Evolutionary conservation across 1,140 invertebrate genomes (phyloP).

Genomic region (Drosophila nebulosa): DNA sequence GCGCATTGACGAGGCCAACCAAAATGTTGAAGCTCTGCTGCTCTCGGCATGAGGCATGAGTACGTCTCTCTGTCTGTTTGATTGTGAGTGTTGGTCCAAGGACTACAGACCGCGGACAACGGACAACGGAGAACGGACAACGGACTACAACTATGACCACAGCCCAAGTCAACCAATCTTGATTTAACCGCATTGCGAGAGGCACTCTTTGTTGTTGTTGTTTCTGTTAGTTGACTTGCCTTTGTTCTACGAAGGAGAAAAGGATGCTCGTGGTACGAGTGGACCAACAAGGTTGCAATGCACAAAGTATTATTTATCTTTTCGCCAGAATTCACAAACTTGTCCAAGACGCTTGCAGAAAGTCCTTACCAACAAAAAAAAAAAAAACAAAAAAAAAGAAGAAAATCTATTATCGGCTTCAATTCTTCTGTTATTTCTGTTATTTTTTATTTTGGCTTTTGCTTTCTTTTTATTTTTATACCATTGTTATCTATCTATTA

Average conservation of each 20-base stretch:
- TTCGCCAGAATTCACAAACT: not conserved
- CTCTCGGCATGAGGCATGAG: slow-evolving; percentile 18
- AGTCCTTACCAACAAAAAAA: too few relatives aligned
- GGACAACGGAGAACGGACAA: not conserved
- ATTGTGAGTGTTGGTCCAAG: slow-evolving; percentile 19
- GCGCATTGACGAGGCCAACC: slow-evolving; percentile 42
- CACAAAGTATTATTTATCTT: not conserved
- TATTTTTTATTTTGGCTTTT: slow-evolving; percentile 29
- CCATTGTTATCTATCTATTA: slow-evolving; percentile 72
- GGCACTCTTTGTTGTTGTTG: not conserved
- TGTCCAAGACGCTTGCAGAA: not conserved
- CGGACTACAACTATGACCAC: not conserved
- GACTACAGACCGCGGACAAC: slow-evolving; percentile 2
- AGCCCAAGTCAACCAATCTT: slow-evolving; percentile 7
- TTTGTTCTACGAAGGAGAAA: not conserved
- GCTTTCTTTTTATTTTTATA: not conserved
- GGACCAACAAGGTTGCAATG: not conserved
- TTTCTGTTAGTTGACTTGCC: not conserved
- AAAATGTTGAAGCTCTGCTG: slow-evolving; percentile 20
- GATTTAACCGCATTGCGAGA: slow-evolving; percentile 32
- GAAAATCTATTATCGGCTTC: too few relatives aligned
- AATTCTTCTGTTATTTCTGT: slow-evolving; percentile 28
- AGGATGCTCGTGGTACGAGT: not conserved
- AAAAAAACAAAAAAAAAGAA: too few relatives aligned
- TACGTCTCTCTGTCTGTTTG: slow-evolving; percentile 12